phyloP scores from a whole-genome alignment of 2,797 vertebrate species.

The Silurus lanzhouensis region DNA sequence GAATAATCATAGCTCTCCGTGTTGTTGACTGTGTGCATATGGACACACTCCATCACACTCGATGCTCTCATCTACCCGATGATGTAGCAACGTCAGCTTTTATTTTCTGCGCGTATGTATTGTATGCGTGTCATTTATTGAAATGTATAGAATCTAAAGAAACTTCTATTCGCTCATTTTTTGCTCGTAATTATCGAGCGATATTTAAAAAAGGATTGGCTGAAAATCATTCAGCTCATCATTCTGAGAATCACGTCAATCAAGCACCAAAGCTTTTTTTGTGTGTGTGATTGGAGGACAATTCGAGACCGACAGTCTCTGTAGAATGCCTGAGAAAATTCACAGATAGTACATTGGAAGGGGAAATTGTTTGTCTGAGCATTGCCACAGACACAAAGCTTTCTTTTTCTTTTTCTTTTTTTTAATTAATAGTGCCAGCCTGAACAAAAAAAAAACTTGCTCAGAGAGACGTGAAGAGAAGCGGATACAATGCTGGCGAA shows the following conservation, averaged over 20 bases:
- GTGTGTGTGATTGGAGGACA: slow-evolving; percentile 27
- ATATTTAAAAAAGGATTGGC: not conserved
- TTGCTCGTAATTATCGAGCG: not conserved
- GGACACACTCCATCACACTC: not conserved
- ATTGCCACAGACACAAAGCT: slow-evolving; percentile 17
- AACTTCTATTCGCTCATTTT: not conserved
- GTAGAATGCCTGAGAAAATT: slow-evolving; percentile 33
- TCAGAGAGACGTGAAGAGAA: not conserved
- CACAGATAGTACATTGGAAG: slow-evolving; percentile 36
- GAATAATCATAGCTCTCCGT: not conserved
- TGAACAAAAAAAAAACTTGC: slow-evolving; percentile 13
- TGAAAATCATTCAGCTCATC: not conserved
- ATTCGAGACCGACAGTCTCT: slow-evolving; percentile 25
- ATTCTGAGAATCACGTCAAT: not conserved
- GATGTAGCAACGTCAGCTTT: not conserved
- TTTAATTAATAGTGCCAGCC: slow-evolving; percentile 30
- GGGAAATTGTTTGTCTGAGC: slow-evolving; percentile 9
- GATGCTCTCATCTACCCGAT: not conserved
- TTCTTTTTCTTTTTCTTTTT: not conserved
- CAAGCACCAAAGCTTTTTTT: slow-evolving; percentile 9
- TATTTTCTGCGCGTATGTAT: not conserved
- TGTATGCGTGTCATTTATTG: not conserved
- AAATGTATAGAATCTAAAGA: not conserved
- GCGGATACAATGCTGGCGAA: slow-evolving; percentile 29
- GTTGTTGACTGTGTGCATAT: not conserved